These are phyloP conservation scores for Telenomus remus DNA, from an alignment of 1,140 invertebrate species.

Conservation along the genomic window DNA sequence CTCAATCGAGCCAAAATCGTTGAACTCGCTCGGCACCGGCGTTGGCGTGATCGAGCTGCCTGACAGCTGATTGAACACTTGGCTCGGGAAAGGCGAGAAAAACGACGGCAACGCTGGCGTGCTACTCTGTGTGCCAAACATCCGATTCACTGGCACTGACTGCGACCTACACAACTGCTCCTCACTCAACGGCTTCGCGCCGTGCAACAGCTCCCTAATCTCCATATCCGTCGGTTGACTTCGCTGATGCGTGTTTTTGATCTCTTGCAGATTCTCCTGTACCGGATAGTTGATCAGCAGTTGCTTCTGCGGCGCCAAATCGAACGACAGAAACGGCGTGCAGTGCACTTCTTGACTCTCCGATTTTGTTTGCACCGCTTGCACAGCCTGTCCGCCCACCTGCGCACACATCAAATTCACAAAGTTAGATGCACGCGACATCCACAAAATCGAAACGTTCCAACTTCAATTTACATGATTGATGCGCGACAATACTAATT, in stretches of 20 bases:
- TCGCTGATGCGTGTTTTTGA: slow-evolving; percentile 66
- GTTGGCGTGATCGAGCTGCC: slow-evolving; percentile 81
- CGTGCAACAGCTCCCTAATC: slow-evolving; percentile 68
- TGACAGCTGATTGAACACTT: slow-evolving; percentile 75
- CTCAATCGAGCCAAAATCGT: slow-evolving; percentile 79
- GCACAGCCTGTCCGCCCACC: slow-evolving; percentile 48
- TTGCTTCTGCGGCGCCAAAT: slow-evolving; percentile 69
- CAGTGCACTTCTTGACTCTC: slow-evolving; percentile 53
- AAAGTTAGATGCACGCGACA: too few relatives aligned
- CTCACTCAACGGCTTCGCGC: slow-evolving; percentile 56
- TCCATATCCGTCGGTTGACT: slow-evolving; percentile 68
- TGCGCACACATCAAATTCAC: neutral
- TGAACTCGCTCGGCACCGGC: slow-evolving; percentile 82
- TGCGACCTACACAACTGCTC: slow-evolving; percentile 80
- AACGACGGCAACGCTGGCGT: slow-evolving; percentile 67
- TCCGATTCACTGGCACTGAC: slow-evolving; percentile 84
- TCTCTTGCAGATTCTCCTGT: slow-evolving; percentile 71
- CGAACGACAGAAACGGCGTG: slow-evolving; percentile 59
- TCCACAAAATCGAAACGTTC: too few relatives aligned
- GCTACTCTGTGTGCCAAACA: slow-evolving; percentile 73
- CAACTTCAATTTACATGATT: too few relatives aligned
- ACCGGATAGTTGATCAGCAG: slow-evolving; percentile 73
- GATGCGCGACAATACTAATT: neutral
- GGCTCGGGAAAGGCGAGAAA: slow-evolving; percentile 63
- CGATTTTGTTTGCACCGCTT: slow-evolving; percentile 52